Percentiles rank a stretch among this genome's conserved stretches.
Conservation (phyloP, 1,140 invertebrate genomes). For the Papilio aristodemus region DNA sequence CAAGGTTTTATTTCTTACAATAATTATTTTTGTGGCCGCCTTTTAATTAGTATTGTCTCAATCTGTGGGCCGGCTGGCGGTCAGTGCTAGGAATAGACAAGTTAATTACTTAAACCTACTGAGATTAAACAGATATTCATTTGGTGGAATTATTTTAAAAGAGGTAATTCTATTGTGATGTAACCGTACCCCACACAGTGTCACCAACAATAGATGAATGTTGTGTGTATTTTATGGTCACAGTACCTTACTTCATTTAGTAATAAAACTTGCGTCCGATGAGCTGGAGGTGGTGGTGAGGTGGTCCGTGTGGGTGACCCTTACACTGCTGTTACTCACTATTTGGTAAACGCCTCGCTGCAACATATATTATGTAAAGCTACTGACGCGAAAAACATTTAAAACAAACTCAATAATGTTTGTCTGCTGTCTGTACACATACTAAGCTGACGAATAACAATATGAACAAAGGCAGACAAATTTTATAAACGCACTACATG, state of each 20-base stretch:
- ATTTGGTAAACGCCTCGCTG: conserved; percentile 21
- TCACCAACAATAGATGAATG: not conserved
- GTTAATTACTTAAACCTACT: conserved; percentile 8
- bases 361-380: conserved; percentile 3
- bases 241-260: too few species aligned
- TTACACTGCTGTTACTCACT: conserved; percentile 1
- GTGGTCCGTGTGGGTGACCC: too few species aligned
- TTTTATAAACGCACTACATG: not conserved
- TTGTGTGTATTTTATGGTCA: too few species aligned
- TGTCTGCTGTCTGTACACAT: not conserved
- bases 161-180: not conserved
- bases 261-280: too few species aligned
- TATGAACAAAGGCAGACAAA: too few species aligned
- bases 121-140: not conserved
- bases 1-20: not conserved
- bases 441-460: not conserved
- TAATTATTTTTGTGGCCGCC: conserved; percentile 1
- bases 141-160: conserved; percentile 17
- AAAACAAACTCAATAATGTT: not conserved
- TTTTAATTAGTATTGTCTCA: not conserved
- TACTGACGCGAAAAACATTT: conserved; percentile 10
- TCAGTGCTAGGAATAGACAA: not conserved
- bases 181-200: not conserved
- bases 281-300: too few species aligned
- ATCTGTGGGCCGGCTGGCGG: not conserved